Percentiles rank a stretch among this genome's conserved stretches.
These are phyloP conservation scores for Acrossocheilus wenchowensis DNA, from an alignment of 2,797 vertebrate species.

Conservation along the genomic window DNA sequence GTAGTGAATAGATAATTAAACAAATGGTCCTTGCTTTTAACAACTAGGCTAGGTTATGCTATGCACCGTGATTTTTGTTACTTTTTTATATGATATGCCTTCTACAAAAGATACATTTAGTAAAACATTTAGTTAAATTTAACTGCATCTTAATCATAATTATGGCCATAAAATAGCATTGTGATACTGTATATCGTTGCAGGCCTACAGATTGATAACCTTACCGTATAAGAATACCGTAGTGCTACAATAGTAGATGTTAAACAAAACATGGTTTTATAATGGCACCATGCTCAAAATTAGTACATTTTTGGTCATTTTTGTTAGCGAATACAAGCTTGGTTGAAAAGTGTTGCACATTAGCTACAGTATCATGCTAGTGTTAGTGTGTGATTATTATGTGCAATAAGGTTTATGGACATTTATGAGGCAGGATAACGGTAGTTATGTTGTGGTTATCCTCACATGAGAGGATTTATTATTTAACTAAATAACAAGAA, in stretches of 20 bases:
- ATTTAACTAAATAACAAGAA: not conserved
- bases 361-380: not conserved
- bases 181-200: not conserved
- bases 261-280: not conserved
- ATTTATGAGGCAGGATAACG: not conserved
- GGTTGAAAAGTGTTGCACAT: not conserved
- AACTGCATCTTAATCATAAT: not conserved
- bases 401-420: not conserved
- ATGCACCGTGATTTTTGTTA: not conserved
- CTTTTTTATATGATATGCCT: not conserved
- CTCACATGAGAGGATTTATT: not conserved
- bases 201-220: not conserved
- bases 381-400: not conserved
- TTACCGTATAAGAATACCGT: not conserved
- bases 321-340: not conserved
- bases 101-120: not conserved
- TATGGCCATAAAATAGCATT: not conserved
- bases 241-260: not conserved
- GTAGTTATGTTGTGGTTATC: not conserved
- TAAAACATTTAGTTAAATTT: not conserved
- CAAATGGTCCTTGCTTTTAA: not conserved
- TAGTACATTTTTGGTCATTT: not conserved
- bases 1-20: not conserved
- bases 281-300: not conserved
- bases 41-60: not conserved